Conservation (phyloP, 2,888 invertebrate genomes). For the Fragum sueziense region DNA sequence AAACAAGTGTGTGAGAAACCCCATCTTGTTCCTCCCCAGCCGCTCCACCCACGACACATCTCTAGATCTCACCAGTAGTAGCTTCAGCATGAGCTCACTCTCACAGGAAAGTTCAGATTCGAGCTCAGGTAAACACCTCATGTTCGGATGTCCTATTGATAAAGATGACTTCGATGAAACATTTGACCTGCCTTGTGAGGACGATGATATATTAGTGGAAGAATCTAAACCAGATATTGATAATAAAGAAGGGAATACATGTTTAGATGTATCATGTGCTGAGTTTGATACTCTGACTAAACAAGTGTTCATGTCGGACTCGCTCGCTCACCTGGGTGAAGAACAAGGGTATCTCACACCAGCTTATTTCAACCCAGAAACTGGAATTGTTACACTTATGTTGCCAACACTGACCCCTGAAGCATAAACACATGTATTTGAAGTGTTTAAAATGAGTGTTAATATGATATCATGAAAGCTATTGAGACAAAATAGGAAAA, state of each 20-base stretch:
- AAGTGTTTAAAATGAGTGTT: too few species aligned
- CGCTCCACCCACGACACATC: slow-evolving; percentile 7
- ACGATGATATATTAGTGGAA: slow-evolving; percentile 1
- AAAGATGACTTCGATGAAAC: slow-evolving; percentile 18
- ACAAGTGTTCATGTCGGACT: slow-evolving; percentile 23
- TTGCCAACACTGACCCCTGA: slow-evolving; percentile 27
- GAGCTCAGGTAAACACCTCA: slow-evolving; percentile 29
- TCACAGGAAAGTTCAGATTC: slow-evolving; percentile 46
- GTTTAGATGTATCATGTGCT: neutral
- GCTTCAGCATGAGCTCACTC: slow-evolving; percentile 5
- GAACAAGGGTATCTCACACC: slow-evolving; percentile 51
- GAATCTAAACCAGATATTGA: neutral
- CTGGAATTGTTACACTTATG: slow-evolving; percentile 55
- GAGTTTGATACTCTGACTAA: slow-evolving; percentile 11
- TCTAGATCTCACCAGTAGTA: neutral
- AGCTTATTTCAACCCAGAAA: slow-evolving; percentile 55
- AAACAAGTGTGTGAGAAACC: slow-evolving; percentile 14
- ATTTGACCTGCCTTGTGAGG: slow-evolving; percentile 15
- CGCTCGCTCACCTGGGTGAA: slow-evolving; percentile 30
- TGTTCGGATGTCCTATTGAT: slow-evolving; percentile 49
- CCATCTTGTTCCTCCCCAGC: slow-evolving; percentile 45
- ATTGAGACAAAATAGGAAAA: neutral
- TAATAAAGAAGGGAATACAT: neutral
- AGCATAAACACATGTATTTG: neutral
- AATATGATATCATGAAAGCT: too few species aligned